Percentiles rank a stretch among this genome's conserved stretches.
These are phyloP conservation scores for Megamerina dolium DNA, from an alignment of 2,888 invertebrate species.

Conservation along the genomic window DNA sequence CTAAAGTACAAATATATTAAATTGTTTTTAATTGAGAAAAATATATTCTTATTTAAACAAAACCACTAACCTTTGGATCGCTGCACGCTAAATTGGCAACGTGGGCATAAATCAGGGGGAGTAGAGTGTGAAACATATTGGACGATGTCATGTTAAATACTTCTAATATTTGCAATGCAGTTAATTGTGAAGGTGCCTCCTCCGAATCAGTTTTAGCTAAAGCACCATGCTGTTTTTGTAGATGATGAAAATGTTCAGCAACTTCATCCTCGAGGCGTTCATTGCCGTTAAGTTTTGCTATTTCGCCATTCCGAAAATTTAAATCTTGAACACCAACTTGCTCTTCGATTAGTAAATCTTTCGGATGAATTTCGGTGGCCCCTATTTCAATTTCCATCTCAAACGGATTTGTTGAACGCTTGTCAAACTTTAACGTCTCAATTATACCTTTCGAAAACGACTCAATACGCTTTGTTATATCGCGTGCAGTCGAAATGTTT, in stretches of 20 bases:
- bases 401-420: constrained; percentile 48
- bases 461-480: constrained; percentile 49
- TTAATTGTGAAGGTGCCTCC: constrained; percentile 36
- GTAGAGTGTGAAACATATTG: constrained; percentile 63
- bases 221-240: constrained; percentile 4
- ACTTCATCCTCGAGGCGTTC: constrained; percentile 43
- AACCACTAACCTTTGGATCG: constrained; percentile 66
- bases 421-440: constrained; percentile 49
- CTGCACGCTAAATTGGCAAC: constrained; percentile 69
- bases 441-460: constrained; percentile 50
- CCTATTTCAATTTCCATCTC: constrained; percentile 50
- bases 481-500: constrained; percentile 44
- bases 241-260: constrained; percentile 22
- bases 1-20: constrained; percentile 47
- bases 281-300: constrained; percentile 46
- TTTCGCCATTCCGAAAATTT: constrained; percentile 43
- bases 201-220: constrained; percentile 40
- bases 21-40: too few species aligned
- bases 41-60: neutral
- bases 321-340: constrained; percentile 38
- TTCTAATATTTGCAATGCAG: constrained; percentile 43
- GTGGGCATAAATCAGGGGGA: constrained; percentile 81
- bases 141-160: constrained; percentile 47
- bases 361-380: constrained; percentile 47
- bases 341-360: constrained; percentile 43